These are phyloP conservation scores for Drosophila subpulchrella DNA, from an alignment of 1,140 invertebrate genomes.

Conservation along the genomic window DNA sequence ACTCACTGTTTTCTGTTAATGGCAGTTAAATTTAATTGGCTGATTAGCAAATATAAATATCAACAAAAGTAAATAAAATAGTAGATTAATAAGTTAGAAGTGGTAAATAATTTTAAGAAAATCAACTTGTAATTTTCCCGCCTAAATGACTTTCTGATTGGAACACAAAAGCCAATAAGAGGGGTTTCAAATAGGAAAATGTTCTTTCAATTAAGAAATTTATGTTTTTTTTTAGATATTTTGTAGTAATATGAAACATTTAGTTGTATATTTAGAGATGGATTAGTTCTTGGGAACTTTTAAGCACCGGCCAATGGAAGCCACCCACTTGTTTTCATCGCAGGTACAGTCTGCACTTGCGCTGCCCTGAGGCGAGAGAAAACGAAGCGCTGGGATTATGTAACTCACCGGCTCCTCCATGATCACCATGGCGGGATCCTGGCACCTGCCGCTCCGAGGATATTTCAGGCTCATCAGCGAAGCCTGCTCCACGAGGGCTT, in stretches of 20 bases:
- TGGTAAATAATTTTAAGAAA: background rate
- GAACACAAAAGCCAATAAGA: slow-evolving; percentile 14
- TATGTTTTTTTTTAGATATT: background rate
- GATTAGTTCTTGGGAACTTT: background rate
- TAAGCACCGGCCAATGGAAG: background rate
- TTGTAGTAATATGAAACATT: background rate
- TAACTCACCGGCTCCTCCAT: slow-evolving; percentile 82
- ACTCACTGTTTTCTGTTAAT: slow-evolving; percentile 30
- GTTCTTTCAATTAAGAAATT: background rate
- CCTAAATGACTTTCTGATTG: background rate
- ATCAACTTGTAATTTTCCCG: background rate
- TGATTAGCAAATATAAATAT: slow-evolving; percentile 21
- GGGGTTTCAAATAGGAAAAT: background rate
- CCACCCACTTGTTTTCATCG: background rate
- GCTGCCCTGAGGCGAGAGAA: slow-evolving; percentile 33
- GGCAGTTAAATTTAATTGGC: slow-evolving; percentile 35
- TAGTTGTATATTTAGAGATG: background rate
- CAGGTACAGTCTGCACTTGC: slow-evolving; percentile 75
- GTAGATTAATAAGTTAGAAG: too few species aligned
- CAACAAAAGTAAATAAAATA: background rate
- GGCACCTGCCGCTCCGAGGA: slow-evolving; percentile 24
- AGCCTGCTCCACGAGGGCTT: slow-evolving; percentile 58
- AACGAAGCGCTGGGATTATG: slow-evolving; percentile 52
- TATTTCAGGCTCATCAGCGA: slow-evolving; percentile 48
- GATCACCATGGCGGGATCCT: slow-evolving; percentile 56